A percentile compares a stretch with the other conserved stretches of the same genome.
Conservation (phyloP, 2,888 invertebrate species). For the Lordiphosa fenestrarum region DNA sequence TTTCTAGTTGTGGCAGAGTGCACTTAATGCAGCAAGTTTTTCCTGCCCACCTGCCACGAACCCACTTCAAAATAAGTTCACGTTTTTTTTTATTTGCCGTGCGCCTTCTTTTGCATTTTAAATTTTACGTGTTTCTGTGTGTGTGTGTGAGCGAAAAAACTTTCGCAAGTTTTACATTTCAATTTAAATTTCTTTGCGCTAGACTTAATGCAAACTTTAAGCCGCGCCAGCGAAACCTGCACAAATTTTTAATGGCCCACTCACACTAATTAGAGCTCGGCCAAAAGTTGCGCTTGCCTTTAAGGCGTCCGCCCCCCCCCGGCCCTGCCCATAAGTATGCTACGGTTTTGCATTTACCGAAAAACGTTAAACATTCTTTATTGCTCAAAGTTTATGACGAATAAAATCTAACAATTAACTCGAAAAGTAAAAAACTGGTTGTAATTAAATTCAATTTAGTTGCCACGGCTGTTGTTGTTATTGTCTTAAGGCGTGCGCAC, state of each 20-base stretch:
- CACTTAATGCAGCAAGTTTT: conserved; percentile 69
- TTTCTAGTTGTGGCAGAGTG: conserved; percentile 47
- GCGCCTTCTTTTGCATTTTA: conserved; percentile 61
- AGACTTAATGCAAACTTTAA: conserved; percentile 52
- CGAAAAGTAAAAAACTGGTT: conserved; percentile 39
- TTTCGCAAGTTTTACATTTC: conserved; percentile 65
- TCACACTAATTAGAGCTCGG: conserved; percentile 54
- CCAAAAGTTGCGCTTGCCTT: conserved; percentile 29
- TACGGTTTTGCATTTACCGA: conserved; percentile 42
- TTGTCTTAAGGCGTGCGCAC: conserved; percentile 18
- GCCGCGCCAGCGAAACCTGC: conserved; percentile 32
- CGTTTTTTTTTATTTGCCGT: conserved; percentile 9
- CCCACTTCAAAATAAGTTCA: conserved; percentile 55
- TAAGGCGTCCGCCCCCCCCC: conserved; percentile 6
- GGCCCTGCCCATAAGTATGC: conserved; percentile 5
- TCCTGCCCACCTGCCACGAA: conserved; percentile 52
- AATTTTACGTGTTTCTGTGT: conserved; percentile 35
- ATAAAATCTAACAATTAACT: conserved; percentile 67
- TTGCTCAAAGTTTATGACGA: conserved; percentile 55
- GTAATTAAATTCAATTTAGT: conserved; percentile 75
- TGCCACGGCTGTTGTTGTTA: conserved; percentile 36
- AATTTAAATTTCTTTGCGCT: conserved; percentile 66
- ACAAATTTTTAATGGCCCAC: conserved; percentile 52
- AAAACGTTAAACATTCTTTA: conserved; percentile 29
- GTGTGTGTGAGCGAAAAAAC: conserved; percentile 40